Evolutionary conservation across 2,113 vertebrate genomes (phyloP).

Genomic region (Xenopus tropicalis): UCB_Xtro_10.0 CM004447.2:81136501-81137000

Average conservation of each 20-base stretch:
- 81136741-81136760: conserved; percentile 18
- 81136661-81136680: conserved; percentile 41
- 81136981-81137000: too few species aligned
- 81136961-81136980: too few species aligned
- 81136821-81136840: conserved; percentile 8
- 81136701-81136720: conserved; percentile 41
- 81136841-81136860: background rate
- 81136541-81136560: conserved; percentile 40
- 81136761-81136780: conserved; percentile 21
- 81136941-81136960: background rate
- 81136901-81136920: background rate
- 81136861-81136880: background rate
- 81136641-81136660: conserved; percentile 42
- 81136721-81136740: conserved; percentile 32
- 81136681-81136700: conserved; percentile 42
- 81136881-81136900: background rate
- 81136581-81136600: conserved; percentile 43
- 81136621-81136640: conserved; percentile 45
- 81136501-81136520: conserved; percentile 23
- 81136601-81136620: conserved; percentile 44
- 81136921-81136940: background rate
- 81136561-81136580: conserved; percentile 44
- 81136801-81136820: conserved; percentile 4
- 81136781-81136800: conserved; percentile 2
- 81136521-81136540: conserved; percentile 39